These are phyloP conservation scores for Zaprionus obscuricornis DNA, from an alignment of 2,888 invertebrate species.

Conservation along the genomic window DNA sequence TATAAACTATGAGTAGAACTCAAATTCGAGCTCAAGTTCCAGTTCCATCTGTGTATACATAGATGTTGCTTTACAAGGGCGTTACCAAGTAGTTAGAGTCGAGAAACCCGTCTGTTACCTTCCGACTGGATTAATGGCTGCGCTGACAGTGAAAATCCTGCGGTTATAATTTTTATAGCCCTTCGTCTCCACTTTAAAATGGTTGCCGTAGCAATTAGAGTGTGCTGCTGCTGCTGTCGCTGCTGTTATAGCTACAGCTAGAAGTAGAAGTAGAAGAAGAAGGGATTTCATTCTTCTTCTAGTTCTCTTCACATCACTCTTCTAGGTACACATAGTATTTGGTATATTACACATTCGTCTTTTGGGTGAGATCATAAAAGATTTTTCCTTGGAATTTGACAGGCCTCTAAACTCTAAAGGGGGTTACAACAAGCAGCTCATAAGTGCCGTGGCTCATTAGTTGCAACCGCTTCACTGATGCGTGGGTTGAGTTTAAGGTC, in stretches of 20 bases:
- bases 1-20: no score
- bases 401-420: conserved; percentile 38
- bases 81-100: conserved; percentile 64
- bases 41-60: conserved; percentile 13
- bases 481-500: conserved; percentile 68
- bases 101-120: conserved; percentile 41
- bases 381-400: conserved; percentile 60
- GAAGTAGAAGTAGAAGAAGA: conserved; percentile 11
- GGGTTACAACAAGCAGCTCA: conserved; percentile 23
- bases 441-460: conserved; percentile 56
- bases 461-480: conserved; percentile 30
- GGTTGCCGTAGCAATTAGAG: conserved; percentile 62
- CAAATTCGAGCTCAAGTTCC: neutral
- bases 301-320: no score
- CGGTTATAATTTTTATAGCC: conserved; percentile 75
- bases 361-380: conserved; percentile 62
- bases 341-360: conserved; percentile 23
- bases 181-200: conserved; percentile 46
- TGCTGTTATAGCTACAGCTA: no score
- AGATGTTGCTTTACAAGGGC: conserved; percentile 63
- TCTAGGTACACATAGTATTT: no score
- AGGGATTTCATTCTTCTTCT: no score
- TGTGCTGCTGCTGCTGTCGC: conserved; percentile 38
- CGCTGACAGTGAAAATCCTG: conserved; percentile 75
- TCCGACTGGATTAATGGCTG: conserved; percentile 62